phyloP scores from a whole-genome alignment of 2,888 invertebrate species.

The Schizaphis graminum region DNA sequence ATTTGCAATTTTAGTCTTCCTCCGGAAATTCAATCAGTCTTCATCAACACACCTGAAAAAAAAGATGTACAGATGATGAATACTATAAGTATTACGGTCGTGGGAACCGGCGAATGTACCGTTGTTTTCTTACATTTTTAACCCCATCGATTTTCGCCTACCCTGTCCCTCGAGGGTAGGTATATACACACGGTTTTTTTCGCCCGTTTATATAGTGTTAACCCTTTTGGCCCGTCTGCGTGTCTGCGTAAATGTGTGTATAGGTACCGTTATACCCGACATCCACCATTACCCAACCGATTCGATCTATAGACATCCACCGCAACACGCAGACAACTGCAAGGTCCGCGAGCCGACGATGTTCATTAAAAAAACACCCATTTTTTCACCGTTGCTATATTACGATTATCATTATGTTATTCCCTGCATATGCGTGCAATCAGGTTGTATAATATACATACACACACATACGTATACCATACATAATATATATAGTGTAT shows the following conservation, averaged over 20 bases:
- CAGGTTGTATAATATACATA: conserved; percentile 9
- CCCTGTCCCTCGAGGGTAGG: conserved; percentile 34
- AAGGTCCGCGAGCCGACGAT: conserved; percentile 14
- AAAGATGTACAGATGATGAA: conserved; percentile 1
- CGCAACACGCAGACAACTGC: conserved; percentile 15
- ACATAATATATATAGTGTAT: neutral
- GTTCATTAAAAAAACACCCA: conserved; percentile 63
- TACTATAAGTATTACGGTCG: neutral
- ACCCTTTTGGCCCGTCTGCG: conserved; percentile 59
- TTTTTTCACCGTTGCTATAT: conserved; percentile 50
- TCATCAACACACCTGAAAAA: neutral
- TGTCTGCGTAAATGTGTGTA: neutral
- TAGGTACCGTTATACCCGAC: conserved; percentile 49
- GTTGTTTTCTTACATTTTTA: conserved; percentile 51
- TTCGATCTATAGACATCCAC: conserved; percentile 40
- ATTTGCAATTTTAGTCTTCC: conserved; percentile 45
- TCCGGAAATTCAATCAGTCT: conserved; percentile 45
- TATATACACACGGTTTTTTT: conserved; percentile 34
- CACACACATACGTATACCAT: neutral
- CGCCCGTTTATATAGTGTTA: conserved; percentile 17
- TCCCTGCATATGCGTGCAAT: neutral
- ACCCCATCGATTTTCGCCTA: conserved; percentile 55
- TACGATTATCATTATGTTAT: conserved; percentile 22
- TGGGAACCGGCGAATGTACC: conserved; percentile 64
- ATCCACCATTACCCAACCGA: conserved; percentile 52